Conservation (phyloP, 2,888 invertebrate species). For the Pandemis heparana region DNA sequence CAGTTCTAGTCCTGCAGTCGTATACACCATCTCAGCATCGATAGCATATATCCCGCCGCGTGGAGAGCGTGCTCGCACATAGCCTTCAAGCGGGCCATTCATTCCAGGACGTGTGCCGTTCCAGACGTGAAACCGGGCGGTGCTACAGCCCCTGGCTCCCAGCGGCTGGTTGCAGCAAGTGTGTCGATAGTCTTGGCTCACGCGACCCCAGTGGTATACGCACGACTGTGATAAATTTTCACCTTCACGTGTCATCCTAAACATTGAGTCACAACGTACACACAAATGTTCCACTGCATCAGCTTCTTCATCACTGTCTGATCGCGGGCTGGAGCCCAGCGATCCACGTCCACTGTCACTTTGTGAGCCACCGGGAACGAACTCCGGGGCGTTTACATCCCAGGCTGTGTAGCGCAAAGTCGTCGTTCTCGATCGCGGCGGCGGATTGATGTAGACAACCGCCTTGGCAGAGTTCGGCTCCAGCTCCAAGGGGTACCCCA, state of each 20-base stretch:
- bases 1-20: slow-evolving; percentile 93
- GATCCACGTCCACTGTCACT: slow-evolving; percentile 85
- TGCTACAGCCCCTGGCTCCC: slow-evolving; percentile 87
- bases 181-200: slow-evolving; percentile 85
- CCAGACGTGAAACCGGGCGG: slow-evolving; percentile 91
- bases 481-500: slow-evolving; percentile 91
- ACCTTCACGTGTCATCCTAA: slow-evolving; percentile 89
- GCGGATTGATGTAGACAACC: slow-evolving; percentile 86
- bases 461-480: slow-evolving; percentile 86
- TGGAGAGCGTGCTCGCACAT: slow-evolving; percentile 85
- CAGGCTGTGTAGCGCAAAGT: slow-evolving; percentile 72
- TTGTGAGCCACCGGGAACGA: slow-evolving; percentile 85
- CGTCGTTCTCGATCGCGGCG: slow-evolving; percentile 78
- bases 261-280: slow-evolving; percentile 90
- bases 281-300: slow-evolving; percentile 87
- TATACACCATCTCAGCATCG: slow-evolving; percentile 99
- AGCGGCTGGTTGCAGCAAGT: slow-evolving; percentile 87
- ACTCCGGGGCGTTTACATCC: slow-evolving; percentile 89
- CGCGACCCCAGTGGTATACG: slow-evolving; percentile 95
- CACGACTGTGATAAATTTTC: slow-evolving; percentile 91
- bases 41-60: slow-evolving; percentile 90
- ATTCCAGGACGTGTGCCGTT: slow-evolving; percentile 88
- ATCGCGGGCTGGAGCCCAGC: slow-evolving; percentile 84
- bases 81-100: slow-evolving; percentile 91
- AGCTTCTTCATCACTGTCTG: slow-evolving; percentile 85